Percentiles rank a stretch among this genome's conserved stretches.
Conservation (phyloP, 1,140 invertebrate species). For the Euura lappo region DNA sequence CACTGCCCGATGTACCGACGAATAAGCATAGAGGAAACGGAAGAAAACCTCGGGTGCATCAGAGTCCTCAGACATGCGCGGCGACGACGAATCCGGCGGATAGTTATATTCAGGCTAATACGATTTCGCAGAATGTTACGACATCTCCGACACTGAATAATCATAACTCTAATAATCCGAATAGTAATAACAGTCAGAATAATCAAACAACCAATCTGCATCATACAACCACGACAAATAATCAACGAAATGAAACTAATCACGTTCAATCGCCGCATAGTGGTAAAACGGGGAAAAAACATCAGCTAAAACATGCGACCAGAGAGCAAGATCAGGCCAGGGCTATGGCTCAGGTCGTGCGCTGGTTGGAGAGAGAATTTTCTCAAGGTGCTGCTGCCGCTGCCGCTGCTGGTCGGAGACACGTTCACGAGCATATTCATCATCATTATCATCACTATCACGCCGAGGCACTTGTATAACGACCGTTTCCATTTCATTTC, state of each 20-base stretch:
- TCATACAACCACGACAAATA: slow-evolving; percentile 37
- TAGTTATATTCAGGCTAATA: slow-evolving; percentile 38
- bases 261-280: slow-evolving; percentile 37
- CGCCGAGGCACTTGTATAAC: slow-evolving; percentile 49
- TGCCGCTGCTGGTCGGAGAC: slow-evolving; percentile 50
- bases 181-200: slow-evolving; percentile 11
- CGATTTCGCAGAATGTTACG: slow-evolving; percentile 32
- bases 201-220: slow-evolving; percentile 10
- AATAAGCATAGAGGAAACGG: slow-evolving; percentile 38
- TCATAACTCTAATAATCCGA: slow-evolving; percentile 18
- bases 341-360: slow-evolving; percentile 72
- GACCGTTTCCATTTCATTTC: slow-evolving; percentile 11
- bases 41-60: slow-evolving; percentile 35
- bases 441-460: slow-evolving; percentile 84
- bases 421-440: slow-evolving; percentile 83
- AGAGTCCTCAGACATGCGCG: slow-evolving; percentile 16
- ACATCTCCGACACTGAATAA: slow-evolving; percentile 33
- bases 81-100: slow-evolving; percentile 28
- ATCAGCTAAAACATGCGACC: slow-evolving; percentile 71
- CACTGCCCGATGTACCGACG: slow-evolving; percentile 41
- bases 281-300: slow-evolving; percentile 53
- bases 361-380: slow-evolving; percentile 66
- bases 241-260: slow-evolving; percentile 37
- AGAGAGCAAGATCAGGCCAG: slow-evolving; percentile 72
- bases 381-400: slow-evolving; percentile 47